Conservation (phyloP, 2,113 vertebrate genomes). For the Burhinus oedicnemus region DNA sequence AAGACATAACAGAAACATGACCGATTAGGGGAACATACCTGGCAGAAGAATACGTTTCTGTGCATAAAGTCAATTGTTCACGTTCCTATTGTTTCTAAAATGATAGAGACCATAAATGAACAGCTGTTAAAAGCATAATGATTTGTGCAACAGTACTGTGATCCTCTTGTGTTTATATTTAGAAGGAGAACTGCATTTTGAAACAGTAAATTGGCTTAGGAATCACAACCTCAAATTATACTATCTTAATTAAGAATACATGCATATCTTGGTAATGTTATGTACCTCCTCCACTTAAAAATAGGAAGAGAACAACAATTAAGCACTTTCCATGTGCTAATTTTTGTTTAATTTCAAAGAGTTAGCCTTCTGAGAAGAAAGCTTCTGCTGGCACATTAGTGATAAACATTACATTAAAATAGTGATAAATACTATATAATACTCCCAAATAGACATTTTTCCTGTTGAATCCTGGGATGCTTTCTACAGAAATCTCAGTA, state of each 20-base stretch:
- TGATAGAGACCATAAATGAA: slow-evolving; percentile 20
- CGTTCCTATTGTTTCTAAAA: slow-evolving; percentile 43
- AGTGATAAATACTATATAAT: slow-evolving; percentile 27
- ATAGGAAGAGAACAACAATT: slow-evolving; percentile 40
- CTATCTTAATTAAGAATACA: slow-evolving; percentile 63
- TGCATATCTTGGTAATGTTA: slow-evolving; percentile 6
- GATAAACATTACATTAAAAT: slow-evolving; percentile 40
- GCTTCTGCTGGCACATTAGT: slow-evolving; percentile 49
- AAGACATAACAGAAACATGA: background rate
- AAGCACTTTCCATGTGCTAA: slow-evolving; percentile 24
- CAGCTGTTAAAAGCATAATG: slow-evolving; percentile 57
- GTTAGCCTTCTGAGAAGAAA: slow-evolving; percentile 62
- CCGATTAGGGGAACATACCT: background rate
- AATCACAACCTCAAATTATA: slow-evolving; percentile 35
- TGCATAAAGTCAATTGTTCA: slow-evolving; percentile 38
- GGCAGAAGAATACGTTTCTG: slow-evolving; percentile 19
- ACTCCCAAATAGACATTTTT: slow-evolving; percentile 40
- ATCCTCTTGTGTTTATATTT: slow-evolving; percentile 40
- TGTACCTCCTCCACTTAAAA: slow-evolving; percentile 35
- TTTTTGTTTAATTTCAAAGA: slow-evolving; percentile 57
- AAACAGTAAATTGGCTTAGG: slow-evolving; percentile 36
- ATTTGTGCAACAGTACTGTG: slow-evolving; percentile 50
- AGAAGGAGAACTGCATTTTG: slow-evolving; percentile 18
- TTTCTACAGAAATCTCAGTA: slow-evolving; percentile 33
- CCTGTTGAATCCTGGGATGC: background rate